phyloP scores from a whole-genome alignment of 1,140 invertebrate species.

The Drosophila melanogaster region DNA sequence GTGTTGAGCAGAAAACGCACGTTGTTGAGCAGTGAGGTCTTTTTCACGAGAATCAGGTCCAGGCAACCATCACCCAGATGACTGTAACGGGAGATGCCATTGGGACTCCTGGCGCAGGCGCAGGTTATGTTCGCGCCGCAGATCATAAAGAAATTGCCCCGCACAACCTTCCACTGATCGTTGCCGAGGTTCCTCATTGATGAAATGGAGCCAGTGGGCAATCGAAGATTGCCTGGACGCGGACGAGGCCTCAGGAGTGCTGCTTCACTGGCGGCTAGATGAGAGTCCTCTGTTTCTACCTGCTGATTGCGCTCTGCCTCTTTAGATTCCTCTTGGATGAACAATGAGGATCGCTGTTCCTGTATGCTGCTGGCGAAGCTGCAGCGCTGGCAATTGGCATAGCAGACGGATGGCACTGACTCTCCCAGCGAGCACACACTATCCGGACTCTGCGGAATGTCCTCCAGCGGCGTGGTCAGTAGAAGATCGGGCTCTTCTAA shows the following conservation, averaged over 20 bases:
- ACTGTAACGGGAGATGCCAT: constrained; percentile 91
- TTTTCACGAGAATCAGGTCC: constrained; percentile 91
- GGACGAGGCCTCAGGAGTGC: constrained; percentile 50
- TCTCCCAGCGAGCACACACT: constrained; percentile 47
- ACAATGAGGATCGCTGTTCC: constrained; percentile 85
- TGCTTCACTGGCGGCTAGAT: constrained; percentile 42
- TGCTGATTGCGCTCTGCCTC: constrained; percentile 52
- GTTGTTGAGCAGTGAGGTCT: constrained; percentile 91
- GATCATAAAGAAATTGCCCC: constrained; percentile 91
- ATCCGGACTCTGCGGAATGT: constrained; percentile 52
- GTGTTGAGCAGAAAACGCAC: constrained; percentile 89
- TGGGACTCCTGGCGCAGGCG: constrained; percentile 89
- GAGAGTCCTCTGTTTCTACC: constrained; percentile 5
- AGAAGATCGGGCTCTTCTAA: constrained; percentile 48
- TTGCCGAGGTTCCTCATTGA: constrained; percentile 38
- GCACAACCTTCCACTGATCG: constrained; percentile 87
- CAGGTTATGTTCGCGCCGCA: constrained; percentile 93
- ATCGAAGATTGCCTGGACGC: constrained; percentile 39
- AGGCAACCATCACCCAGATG: constrained; percentile 93
- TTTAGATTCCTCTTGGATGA: constrained; percentile 67
- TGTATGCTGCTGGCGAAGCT: constrained; percentile 61
- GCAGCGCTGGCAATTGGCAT: constrained; percentile 76
- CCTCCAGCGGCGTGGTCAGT: constrained; percentile 31
- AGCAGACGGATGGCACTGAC: constrained; percentile 62
- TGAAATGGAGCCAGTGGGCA: constrained; percentile 28